phyloP scores from a whole-genome alignment of 2,113 vertebrate genomes.

The Malurus cyaneus region DNA sequence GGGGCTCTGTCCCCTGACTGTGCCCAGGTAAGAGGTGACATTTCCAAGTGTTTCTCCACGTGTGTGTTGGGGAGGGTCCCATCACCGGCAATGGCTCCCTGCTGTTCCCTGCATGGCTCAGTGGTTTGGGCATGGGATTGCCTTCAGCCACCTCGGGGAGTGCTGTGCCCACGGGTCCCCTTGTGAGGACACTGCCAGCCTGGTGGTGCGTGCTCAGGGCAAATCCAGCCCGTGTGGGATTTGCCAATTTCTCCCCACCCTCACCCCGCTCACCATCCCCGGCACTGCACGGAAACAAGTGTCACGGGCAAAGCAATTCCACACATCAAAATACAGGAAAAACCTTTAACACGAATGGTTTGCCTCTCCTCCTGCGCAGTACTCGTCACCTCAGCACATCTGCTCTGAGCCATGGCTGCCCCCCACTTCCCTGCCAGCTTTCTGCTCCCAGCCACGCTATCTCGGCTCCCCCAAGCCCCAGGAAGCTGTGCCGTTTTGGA shows the following conservation, averaged over 20 bases:
- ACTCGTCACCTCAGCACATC: background rate
- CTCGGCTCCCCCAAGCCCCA: accelerated
- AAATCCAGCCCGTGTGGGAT: accelerated
- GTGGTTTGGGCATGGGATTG: background rate
- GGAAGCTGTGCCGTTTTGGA: background rate
- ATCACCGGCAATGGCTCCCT: accelerated
- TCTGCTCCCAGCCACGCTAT: background rate
- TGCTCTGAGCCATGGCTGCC: background rate
- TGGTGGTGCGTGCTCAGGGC: accelerated
- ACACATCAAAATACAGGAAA: background rate
- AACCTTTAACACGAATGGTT: background rate
- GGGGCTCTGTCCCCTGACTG: accelerated
- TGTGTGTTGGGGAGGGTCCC: accelerated
- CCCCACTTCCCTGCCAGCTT: background rate
- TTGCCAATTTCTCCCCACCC: background rate
- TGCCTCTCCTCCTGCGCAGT: background rate
- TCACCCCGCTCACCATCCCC: background rate
- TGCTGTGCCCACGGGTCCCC: accelerated
- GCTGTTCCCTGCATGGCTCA: background rate
- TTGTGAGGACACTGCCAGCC: background rate
- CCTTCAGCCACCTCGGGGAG: background rate
- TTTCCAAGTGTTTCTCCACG: accelerated
- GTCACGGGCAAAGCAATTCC: no score
- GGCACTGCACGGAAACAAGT: accelerated
- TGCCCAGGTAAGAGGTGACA: background rate